A percentile compares a stretch with the other conserved stretches of the same genome.
Conservation (phyloP, 2,113 vertebrate species). For the Colossoma macropomum region DNA sequence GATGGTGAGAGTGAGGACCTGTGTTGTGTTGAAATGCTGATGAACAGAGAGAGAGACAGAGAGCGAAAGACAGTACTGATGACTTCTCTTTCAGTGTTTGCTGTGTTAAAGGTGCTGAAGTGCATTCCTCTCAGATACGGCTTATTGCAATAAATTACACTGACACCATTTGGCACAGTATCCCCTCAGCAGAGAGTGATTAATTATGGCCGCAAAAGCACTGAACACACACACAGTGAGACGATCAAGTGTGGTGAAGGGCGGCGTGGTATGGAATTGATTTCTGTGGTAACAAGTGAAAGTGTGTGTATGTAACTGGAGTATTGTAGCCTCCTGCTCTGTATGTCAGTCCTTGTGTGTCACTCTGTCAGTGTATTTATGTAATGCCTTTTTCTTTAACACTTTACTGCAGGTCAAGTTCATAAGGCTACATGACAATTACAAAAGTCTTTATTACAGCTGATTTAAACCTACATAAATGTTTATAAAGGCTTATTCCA, state of each 20-base stretch:
- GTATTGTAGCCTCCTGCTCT: slow-evolving; percentile 34
- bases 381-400: too few relatives aligned
- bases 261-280: slow-evolving; percentile 22
- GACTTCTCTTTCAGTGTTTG: slow-evolving; percentile 20
- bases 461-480: too few relatives aligned
- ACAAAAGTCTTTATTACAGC: too few relatives aligned
- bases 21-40: slow-evolving; percentile 22
- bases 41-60: slow-evolving; percentile 32
- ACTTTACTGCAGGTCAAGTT: too few relatives aligned
- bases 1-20: slow-evolving; percentile 7
- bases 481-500: too few relatives aligned
- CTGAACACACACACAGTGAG: slow-evolving; percentile 47
- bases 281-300: slow-evolving; percentile 20
- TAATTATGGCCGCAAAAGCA: slow-evolving; percentile 67
- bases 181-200: slow-evolving; percentile 56
- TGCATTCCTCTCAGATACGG: slow-evolving; percentile 10
- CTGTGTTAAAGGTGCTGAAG: slow-evolving; percentile 21
- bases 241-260: slow-evolving; percentile 43
- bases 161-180: slow-evolving; percentile 12
- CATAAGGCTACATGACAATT: too few relatives aligned
- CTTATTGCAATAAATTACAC: slow-evolving; percentile 43
- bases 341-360: slow-evolving; percentile 35
- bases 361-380: too few relatives aligned
- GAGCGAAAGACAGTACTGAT: slow-evolving; percentile 31
- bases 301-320: slow-evolving; percentile 42